phyloP scores from a whole-genome alignment of 2,113 vertebrate species.

The Henicopernis longicauda region DNA sequence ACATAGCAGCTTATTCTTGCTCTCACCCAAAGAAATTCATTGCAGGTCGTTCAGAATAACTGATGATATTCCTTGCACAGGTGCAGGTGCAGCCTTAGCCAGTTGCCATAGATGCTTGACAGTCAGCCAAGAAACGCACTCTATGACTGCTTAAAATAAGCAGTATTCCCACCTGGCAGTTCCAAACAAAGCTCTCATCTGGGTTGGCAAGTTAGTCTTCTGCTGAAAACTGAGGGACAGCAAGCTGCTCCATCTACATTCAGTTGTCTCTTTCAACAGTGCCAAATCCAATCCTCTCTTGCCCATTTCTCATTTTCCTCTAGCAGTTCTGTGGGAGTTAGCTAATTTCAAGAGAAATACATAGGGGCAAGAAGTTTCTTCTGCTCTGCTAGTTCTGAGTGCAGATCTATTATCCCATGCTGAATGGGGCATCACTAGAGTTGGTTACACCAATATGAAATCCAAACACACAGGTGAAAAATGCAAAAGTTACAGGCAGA shows the following conservation, averaged over 20 bases:
- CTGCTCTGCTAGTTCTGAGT: background rate
- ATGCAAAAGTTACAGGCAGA: background rate
- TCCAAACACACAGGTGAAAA: background rate
- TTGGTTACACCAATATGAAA: background rate
- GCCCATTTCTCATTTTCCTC: background rate
- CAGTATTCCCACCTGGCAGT: background rate
- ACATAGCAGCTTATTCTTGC: background rate
- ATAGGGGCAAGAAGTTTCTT: background rate
- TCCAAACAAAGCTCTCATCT: constrained; percentile 13
- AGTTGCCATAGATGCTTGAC: constrained; percentile 5
- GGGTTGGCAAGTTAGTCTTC: background rate
- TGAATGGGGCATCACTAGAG: background rate
- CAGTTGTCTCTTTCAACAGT: background rate
- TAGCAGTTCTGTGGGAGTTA: background rate
- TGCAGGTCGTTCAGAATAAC: background rate
- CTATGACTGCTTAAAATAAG: constrained; percentile 4
- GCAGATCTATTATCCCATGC: background rate
- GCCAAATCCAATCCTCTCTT: background rate
- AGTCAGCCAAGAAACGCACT: constrained; percentile 6
- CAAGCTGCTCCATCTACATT: background rate
- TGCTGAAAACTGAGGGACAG: background rate
- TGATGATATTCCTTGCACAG: background rate
- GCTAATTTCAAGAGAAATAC: background rate
- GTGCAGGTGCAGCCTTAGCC: background rate
- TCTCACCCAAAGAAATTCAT: background rate